These are phyloP conservation scores for Halocynthia roretzi DNA, from an alignment of 23 tunicate genomes.

Conservation along the genomic window DNA sequence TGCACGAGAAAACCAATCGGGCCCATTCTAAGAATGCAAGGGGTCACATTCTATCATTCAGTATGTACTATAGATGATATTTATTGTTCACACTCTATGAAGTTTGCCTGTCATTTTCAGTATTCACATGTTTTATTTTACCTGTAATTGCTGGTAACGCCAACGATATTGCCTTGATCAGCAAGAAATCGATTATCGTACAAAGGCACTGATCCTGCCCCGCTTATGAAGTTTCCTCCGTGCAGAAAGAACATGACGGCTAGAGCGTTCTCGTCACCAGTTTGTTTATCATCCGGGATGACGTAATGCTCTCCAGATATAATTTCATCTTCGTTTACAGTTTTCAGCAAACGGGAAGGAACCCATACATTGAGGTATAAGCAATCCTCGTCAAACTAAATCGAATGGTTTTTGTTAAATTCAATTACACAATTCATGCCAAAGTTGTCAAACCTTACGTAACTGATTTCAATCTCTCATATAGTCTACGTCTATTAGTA, in stretches of 20 bases:
- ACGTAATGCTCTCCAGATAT: conserved; percentile 43
- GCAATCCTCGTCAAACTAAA: conserved; percentile 51
- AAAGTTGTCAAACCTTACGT: too few species aligned
- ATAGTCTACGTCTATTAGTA: too few species aligned
- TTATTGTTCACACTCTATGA: too few species aligned
- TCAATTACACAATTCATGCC: too few species aligned
- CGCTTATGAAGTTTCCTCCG: conserved; percentile 82
- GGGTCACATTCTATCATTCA: neutral
- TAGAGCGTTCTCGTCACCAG: conserved; percentile 25
- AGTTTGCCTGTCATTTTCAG: too few species aligned
- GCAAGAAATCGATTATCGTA: conserved; percentile 74
- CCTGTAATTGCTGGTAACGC: conserved; percentile 82
- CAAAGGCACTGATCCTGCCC: conserved; percentile 57
- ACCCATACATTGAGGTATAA: conserved; percentile 79
- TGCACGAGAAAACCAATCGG: conserved; percentile 67
- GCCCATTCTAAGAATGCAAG: conserved; percentile 32
- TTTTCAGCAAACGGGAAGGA: conserved; percentile 29
- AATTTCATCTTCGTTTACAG: conserved; percentile 10
- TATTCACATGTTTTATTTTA: neutral
- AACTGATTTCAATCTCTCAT: too few species aligned
- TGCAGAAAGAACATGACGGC: conserved; percentile 73
- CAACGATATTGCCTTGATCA: conserved; percentile 64
- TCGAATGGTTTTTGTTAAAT: neutral
- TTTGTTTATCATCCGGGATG: conserved; percentile 14
- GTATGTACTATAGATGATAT: neutral